Evolutionary conservation across 2,888 invertebrate genomes (phyloP).

Genomic region (Mimachlamys varia): DNA sequence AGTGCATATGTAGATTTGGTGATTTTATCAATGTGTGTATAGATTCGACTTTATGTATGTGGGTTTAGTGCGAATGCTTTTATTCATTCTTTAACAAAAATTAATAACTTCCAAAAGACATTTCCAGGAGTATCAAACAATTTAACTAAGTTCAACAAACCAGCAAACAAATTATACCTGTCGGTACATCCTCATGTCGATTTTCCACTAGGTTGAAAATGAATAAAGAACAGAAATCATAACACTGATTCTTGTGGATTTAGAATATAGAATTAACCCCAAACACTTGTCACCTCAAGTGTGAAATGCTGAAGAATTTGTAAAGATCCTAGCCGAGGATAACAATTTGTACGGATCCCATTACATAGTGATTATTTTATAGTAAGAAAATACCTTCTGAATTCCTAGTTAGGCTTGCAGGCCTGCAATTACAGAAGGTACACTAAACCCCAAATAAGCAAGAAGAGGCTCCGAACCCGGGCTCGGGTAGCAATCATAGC

Average conservation of each 20-base stretch:
- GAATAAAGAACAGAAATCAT: slow-evolving; percentile 29
- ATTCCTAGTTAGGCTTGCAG: neutral
- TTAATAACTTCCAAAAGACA: too few species aligned
- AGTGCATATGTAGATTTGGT: too few species aligned
- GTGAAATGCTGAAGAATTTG: slow-evolving; percentile 16
- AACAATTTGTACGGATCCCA: neutral
- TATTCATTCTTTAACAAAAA: too few species aligned
- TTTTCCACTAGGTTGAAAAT: slow-evolving; percentile 22
- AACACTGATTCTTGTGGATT: neutral
- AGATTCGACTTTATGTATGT: too few species aligned
- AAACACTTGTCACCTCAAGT: slow-evolving; percentile 16
- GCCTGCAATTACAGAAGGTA: slow-evolving; percentile 12
- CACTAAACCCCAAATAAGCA: neutral
- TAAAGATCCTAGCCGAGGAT: slow-evolving; percentile 11
- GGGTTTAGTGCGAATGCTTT: too few species aligned
- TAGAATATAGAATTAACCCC: neutral
- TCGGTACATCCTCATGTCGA: neutral
- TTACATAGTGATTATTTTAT: slow-evolving; percentile 14
- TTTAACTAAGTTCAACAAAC: neutral
- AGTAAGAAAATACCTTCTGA: slow-evolving; percentile 28
- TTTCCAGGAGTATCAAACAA: neutral
- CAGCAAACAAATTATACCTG: neutral
- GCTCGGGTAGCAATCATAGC: neutral
- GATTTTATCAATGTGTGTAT: too few species aligned
- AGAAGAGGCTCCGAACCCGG: neutral